Evolutionary conservation across 2,797 vertebrate genomes (phyloP), one percentile per base, ranked within the genome.

Genomic region (Pseudomugil gertrudae): DNA sequence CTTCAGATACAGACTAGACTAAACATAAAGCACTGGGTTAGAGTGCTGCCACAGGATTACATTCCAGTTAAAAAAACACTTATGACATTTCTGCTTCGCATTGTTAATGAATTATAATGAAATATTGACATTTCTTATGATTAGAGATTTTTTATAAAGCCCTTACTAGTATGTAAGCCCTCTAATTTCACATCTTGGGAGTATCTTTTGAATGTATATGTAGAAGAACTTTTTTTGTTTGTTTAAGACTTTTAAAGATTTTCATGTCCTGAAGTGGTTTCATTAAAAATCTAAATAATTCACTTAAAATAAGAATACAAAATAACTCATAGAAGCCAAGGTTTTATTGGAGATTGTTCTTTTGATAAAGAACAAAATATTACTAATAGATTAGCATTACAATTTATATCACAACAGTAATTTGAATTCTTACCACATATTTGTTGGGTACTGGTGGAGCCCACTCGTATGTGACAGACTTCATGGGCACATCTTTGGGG

Each of bases 381-480:
- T 21, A 48, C 10, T 21, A 3, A 48, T 0, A 9, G n/a, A n/a
- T n/a, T n/a, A n/a, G n/a, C n/a, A n/a, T n/a, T 14, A 15, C 14
- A 23, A 11, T 48, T 23, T 7, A 23, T 11, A 4, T 48, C 3
- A 14, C 5, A 1, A 27, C 2, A 35, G 13, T 29, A 9, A 19
- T 33, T 13, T 48, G 9, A 65, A 48, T 15, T 69, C 72, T 96
- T 93, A 98, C 97, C 95, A 98, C 63, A 5, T 94, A 91, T 80
- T 97, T 96, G 83, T 96, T 97, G 66, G 96, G 93, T 36, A 98
- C 95, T 19, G 96, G 97, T 57, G 98, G 98, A 13, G 95, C 96
- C 98, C 98, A 99, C 74, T 99, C 97, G 0, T 97, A 98, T 51
- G 96, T 98, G 53, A 98, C 94, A 0, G 95, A 94, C 81, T 93